Conservation (phyloP, 2,797 vertebrate genomes). For the Poecilia wingei region DNA sequence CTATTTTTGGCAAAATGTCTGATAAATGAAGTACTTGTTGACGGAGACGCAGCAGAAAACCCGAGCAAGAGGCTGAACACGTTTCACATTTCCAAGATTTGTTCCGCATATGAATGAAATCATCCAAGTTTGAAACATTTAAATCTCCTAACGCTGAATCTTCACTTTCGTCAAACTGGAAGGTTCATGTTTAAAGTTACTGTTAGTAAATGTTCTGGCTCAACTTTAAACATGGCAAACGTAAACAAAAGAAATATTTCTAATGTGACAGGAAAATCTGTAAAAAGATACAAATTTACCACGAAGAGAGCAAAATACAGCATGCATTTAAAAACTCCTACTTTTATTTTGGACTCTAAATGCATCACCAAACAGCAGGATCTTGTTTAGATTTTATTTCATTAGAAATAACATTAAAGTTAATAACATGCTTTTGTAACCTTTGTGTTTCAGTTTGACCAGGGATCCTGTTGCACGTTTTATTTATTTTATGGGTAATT, state of each 20-base stretch:
- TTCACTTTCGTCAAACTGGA: neutral
- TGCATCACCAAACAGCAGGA: neutral
- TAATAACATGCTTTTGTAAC: neutral
- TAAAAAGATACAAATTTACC: neutral
- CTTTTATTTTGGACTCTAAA: slow-evolving; percentile 2
- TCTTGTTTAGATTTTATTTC: neutral
- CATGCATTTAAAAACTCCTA: neutral
- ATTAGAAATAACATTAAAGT: neutral
- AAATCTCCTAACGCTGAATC: neutral
- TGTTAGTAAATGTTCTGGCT: neutral
- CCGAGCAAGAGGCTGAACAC: neutral
- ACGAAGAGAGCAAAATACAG: neutral
- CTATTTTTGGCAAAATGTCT: slow-evolving; percentile 56
- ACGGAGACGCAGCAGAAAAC: slow-evolving; percentile 34
- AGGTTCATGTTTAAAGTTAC: neutral
- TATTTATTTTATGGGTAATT: neutral
- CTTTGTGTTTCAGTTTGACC: neutral
- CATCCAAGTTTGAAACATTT: neutral
- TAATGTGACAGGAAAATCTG: neutral
- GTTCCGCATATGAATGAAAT: neutral
- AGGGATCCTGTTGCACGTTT: neutral
- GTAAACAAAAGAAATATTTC: neutral
- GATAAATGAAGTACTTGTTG: slow-evolving; percentile 68
- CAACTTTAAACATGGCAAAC: neutral
- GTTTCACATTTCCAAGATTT: neutral